Base-by-base conservation (phyloP, 1,140 invertebrate species). In the Stegodyphus mimosarum region DNA sequence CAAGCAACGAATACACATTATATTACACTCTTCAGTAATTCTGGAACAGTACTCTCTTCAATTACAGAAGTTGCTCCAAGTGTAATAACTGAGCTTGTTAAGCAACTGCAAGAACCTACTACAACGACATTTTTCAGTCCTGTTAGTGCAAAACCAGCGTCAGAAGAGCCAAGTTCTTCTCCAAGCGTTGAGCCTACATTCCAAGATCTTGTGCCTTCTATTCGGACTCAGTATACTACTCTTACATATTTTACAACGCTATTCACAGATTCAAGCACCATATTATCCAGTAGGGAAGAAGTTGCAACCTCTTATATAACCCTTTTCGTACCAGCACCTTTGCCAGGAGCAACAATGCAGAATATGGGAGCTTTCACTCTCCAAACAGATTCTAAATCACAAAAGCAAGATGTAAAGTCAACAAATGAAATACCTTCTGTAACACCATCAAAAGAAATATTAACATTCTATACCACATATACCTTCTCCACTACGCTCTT, bases 221-320 rank as follows among this genome's bases (percentile, higher is more conserved):
- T 89, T 55, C 69, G 76, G 4, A 89, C 88, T 7, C 81, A 88
- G 18, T 88, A 85, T 64, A 88, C 86, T 6, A 89, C 89, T 5
- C 83, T 88, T 49, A 89, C 89, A 6, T 89, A 87, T 72, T 89
- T 87, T 50, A 89, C 88, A 11, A 89, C 89, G 11, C 63, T 88
- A 10, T 88, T 89, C 50, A 85, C 77, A n/a, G 88, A 86, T 51
- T 83, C 84, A 4, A 87, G 73, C 18, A 86, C 87, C 17, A 80
- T 86, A 33, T 53, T 89, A 13, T 79, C 81, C 7, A 87, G 79
- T 72, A 67, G 88, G 13, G 86, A 88, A 75, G 87, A 87, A 63
- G 73, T 86, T 72, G 83, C 87, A 6, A 87, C 87, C 9, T 88
- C 88, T 53, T 86, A 88, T 51, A 79, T 88, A 11, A 89, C 88